Percentiles rank a stretch among this genome's conserved stretches.
Conservation (phyloP, 2,888 invertebrate genomes). For the Busseola fusca region DNA sequence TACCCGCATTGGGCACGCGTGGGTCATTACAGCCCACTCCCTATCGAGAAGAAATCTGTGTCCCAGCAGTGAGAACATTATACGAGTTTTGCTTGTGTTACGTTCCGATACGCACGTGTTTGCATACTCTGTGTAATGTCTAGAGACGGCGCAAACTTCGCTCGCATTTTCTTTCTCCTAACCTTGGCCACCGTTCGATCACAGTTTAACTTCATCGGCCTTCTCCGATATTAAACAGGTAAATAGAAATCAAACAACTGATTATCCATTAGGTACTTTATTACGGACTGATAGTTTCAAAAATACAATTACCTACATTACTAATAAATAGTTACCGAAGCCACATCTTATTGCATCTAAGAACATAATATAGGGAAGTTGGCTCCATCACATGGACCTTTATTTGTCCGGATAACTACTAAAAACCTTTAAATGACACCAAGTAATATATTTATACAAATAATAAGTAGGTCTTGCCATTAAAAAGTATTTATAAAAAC, state of each 20-base stretch:
- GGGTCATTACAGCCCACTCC: too few relatives aligned
- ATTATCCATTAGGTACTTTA: slow-evolving; percentile 43
- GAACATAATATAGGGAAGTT: slow-evolving; percentile 25
- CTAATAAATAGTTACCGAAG: slow-evolving; percentile 48
- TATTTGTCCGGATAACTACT: neutral
- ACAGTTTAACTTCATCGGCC: neutral
- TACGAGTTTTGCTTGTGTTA: too few relatives aligned
- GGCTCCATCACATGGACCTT: slow-evolving; percentile 25
- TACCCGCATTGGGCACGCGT: too few relatives aligned
- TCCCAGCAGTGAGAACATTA: too few relatives aligned
- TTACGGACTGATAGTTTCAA: slow-evolving; percentile 42
- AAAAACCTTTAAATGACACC: neutral
- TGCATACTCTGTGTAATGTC: too few relatives aligned
- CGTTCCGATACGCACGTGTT: too few relatives aligned
- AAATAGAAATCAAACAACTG: slow-evolving; percentile 23
- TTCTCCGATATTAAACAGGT: neutral
- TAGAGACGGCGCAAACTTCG: too few relatives aligned
- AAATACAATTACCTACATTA: slow-evolving; percentile 47
- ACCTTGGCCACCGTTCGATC: neutral
- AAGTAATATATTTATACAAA: neutral
- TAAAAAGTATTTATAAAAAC: slow-evolving; percentile 1
- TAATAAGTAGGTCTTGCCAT: neutral
- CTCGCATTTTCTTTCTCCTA: neutral
- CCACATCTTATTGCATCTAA: slow-evolving; percentile 44
- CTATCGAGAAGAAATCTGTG: too few relatives aligned